Percentiles rank a stretch among this genome's conserved stretches.
Evolutionary conservation across 2,797 vertebrate species (phyloP).

Genomic region (Sebastolobus altivelis): DNA sequence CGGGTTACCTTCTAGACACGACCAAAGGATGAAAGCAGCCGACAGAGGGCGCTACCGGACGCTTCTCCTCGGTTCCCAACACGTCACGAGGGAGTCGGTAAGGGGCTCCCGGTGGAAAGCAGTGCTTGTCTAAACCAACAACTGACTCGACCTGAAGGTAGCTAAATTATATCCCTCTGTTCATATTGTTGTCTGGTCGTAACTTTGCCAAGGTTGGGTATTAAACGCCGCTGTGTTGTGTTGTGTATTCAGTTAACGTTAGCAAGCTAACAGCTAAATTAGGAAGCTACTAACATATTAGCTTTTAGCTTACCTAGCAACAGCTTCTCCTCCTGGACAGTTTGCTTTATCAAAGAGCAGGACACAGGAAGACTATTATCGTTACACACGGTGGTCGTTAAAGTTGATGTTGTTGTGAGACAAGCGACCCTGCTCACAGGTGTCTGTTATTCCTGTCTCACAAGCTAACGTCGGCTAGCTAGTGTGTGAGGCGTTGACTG

Average conservation of each 20-base stretch:
- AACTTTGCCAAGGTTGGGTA: neutral
- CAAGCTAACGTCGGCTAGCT: conserved; percentile 31
- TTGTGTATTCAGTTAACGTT: conserved; percentile 13
- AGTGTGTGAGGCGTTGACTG: neutral
- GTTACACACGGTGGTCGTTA: neutral
- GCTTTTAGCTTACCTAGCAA: conserved; percentile 60
- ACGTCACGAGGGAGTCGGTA: conserved; percentile 55
- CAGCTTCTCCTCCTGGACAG: conserved; percentile 12
- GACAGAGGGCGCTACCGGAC: conserved; percentile 40
- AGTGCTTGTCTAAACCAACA: conserved; percentile 32
- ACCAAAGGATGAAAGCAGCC: neutral
- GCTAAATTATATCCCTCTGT: neutral
- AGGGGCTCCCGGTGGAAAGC: conserved; percentile 45
- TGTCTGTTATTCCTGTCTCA: conserved; percentile 1
- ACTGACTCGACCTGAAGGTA: conserved; percentile 69
- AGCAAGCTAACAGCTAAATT: conserved; percentile 55
- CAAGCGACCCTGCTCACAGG: neutral
- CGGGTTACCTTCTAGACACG: no score
- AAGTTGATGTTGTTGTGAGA: neutral
- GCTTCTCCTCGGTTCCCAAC: neutral
- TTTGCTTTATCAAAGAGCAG: conserved; percentile 11
- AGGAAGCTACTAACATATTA: conserved; percentile 42
- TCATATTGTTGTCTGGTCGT: neutral
- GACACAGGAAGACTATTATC: neutral
- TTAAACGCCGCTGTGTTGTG: neutral